Evolutionary conservation across 2,113 vertebrate genomes (phyloP), one percentile per base, ranked within the genome.

Genomic region (Sitta europaea): DNA sequence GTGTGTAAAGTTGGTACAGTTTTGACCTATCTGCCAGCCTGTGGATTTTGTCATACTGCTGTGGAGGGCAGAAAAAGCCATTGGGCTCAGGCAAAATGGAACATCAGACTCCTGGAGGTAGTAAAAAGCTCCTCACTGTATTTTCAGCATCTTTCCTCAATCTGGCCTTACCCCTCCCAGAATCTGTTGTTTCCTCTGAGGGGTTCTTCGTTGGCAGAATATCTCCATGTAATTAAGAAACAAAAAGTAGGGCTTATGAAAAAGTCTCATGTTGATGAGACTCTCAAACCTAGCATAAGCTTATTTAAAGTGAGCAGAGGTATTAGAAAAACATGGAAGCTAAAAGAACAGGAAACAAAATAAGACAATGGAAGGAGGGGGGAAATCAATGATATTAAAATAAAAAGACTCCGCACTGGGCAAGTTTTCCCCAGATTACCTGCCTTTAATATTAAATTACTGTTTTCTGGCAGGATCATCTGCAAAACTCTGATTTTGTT

Each of bases 401-500:
- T 96, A 90, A 95, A 96, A 94, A 94, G 89, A 84, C 51, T 24
- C 35, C 79, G 75, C 86, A 92, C 71, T 59, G 85, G 74, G 74
- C 71, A 94, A 95, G 88, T 93, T 97, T 95, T 91, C 82, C 79
- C 88, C 87, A 86, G 94, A 91, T 94, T 96, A 82, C 67, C 70
- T 90, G 74, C 63, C 68, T 97, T 97, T 96, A 94, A 88, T 96
- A 97, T 96, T 91, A 97, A 97, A 97, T 97, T 95, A 96, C 59
- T 97, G 79, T 97, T 98, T 97, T 97, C 94, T 95, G 90, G 91
- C 83, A 96, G 93, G 91, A 97, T 97, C 94, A 96, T 95, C 92
- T 96, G 94, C 79, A 96, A 96, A 97, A 97, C 95, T 97, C 97
- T 94, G 97, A 96, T 97, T 98, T 92, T 97, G 97, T 97, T 97